Conservation (phyloP, 2,888 invertebrate species). For the Oithona nana region DNA sequence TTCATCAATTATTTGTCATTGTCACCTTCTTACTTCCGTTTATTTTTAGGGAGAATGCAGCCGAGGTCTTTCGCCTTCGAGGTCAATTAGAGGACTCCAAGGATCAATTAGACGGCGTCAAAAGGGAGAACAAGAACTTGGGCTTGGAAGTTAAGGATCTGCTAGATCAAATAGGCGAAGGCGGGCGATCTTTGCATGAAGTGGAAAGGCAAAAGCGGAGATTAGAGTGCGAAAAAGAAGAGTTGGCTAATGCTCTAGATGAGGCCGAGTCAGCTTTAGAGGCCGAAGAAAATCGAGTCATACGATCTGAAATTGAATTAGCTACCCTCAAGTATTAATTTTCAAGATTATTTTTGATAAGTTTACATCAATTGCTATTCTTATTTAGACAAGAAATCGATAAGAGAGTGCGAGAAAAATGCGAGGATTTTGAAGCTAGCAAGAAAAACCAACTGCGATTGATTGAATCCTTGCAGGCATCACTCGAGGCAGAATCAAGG, state of each 20-base stretch:
- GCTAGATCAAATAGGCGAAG: slow-evolving; percentile 96
- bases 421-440: background rate
- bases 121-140: slow-evolving; percentile 98
- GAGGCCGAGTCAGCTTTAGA: background rate
- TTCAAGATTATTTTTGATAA: background rate
- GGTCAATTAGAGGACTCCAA: slow-evolving; percentile 86
- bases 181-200: slow-evolving; percentile 51
- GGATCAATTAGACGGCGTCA: slow-evolving; percentile 89
- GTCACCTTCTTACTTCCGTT: too few species aligned
- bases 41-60: slow-evolving; percentile 96
- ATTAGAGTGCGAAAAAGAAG: background rate
- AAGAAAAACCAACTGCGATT: background rate
- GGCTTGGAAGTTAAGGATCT: slow-evolving; percentile 99
- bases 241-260: background rate
- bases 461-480: background rate
- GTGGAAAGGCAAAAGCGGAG: slow-evolving; percentile 21
- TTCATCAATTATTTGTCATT: too few species aligned
- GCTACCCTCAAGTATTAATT: background rate
- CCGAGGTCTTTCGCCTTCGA: slow-evolving; percentile 96
- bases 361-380: background rate
- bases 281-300: background rate
- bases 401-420: background rate
- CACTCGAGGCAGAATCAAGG: background rate
- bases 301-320: background rate
- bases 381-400: background rate